Evolutionary conservation across 2,113 vertebrate genomes (phyloP).

Genomic region (Sylvilagus bachmani): DNA sequence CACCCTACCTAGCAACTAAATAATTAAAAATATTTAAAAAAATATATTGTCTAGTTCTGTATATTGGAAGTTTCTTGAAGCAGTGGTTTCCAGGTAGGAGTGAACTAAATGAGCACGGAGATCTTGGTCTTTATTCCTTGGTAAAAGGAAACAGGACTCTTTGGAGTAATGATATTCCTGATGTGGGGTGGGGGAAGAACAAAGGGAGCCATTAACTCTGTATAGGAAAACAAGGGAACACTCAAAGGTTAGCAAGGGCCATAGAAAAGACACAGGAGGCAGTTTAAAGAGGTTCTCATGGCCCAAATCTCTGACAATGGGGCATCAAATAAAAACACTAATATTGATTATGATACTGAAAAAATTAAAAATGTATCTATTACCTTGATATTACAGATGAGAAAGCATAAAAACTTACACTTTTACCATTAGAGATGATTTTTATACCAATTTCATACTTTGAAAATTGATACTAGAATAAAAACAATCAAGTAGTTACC

Average conservation of each 20-base stretch:
- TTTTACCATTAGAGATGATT: neutral
- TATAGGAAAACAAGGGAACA: neutral
- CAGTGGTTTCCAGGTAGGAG: neutral
- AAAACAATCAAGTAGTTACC: neutral
- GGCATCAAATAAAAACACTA: neutral
- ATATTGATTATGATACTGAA: neutral
- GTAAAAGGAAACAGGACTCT: neutral
- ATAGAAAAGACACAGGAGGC: neutral
- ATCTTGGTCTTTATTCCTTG: neutral
- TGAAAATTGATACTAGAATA: conserved; percentile 13
- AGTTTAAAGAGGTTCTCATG: neutral
- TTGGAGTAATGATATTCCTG: no score
- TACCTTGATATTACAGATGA: neutral
- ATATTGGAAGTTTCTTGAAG: neutral
- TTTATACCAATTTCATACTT: neutral
- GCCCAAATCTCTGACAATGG: neutral
- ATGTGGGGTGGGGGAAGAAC: neutral
- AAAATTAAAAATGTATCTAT: neutral
- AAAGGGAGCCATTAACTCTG: neutral
- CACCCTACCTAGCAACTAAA: no score
- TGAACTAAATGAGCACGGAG: neutral
- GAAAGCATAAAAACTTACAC: neutral
- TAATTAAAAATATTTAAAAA: no score
- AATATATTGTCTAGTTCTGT: neutral
- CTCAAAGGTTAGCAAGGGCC: neutral